Conservation (phyloP, 2,888 invertebrate species). For the Mimumesa dahlbomi region DNA sequence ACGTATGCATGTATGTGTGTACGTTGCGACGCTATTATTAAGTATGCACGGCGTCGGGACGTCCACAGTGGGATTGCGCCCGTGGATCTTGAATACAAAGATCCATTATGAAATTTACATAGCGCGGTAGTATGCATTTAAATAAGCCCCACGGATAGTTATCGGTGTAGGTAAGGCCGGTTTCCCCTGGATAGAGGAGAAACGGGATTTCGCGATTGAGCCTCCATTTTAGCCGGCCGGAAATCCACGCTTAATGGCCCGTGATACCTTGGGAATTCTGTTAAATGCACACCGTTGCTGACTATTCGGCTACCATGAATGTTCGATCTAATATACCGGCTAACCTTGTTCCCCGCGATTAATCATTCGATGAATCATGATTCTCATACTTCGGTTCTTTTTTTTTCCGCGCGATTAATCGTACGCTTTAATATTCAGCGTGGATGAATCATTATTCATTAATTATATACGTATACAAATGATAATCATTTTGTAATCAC, state of each 20-base stretch:
- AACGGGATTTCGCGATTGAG: constrained; percentile 1
- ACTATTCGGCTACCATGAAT: neutral
- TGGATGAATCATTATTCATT: no score
- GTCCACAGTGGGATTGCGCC: constrained; percentile 25
- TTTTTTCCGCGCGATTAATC: no score
- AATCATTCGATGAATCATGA: no score
- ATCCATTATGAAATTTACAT: constrained; percentile 57
- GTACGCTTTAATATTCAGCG: no score
- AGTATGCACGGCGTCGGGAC: constrained; percentile 12
- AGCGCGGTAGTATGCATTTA: constrained; percentile 54
- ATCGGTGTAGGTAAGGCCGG: neutral
- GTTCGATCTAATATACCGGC: neutral
- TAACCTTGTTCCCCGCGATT: no score
- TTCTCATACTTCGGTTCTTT: no score
- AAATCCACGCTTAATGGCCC: constrained; percentile 57
- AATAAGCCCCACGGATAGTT: constrained; percentile 45
- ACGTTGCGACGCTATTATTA: constrained; percentile 21
- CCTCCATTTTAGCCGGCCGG: constrained; percentile 31
- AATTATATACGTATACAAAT: no score
- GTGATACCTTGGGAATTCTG: constrained; percentile 26
- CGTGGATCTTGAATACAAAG: constrained; percentile 49
- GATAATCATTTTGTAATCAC: no score
- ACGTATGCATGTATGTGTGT: no score
- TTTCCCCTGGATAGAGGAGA: neutral
- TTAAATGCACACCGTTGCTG: constrained; percentile 8